Evolutionary conservation across 2,113 vertebrate species (phyloP), one percentile per base, ranked within the genome.

Genomic region (Xyliphius kryptos): DNA sequence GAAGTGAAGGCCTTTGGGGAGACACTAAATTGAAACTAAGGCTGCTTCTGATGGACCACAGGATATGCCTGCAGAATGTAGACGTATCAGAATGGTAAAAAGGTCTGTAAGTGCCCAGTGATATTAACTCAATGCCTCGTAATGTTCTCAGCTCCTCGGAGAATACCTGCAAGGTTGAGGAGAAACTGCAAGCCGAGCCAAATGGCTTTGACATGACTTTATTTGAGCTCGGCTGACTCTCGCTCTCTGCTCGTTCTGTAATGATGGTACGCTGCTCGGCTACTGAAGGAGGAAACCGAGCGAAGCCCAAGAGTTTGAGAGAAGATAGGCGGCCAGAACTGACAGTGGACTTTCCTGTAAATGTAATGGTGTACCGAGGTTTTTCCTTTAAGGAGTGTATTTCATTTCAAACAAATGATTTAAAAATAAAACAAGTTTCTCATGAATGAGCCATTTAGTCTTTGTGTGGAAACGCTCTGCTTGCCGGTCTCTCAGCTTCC

Each of bases 121-220:
- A 92, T 91, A 89, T 89, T 88, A 89, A 91, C 82, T 88, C 88
- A 91, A 91, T 86, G 84, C 86, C 86, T 92, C 91, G 92, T 92
- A 95, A 96, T 91, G 91, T 88, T 91, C 88, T 89, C 81, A 70
- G 81, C 74, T 82, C 92, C 92, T 81, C 50, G 71, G 92, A 90
- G 92, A 88, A 88, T 80, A 80, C 84, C 85, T 86, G 88, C 87
- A 86, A 88, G 86, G 79, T 81, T 81, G 83, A 88, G 87, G 86
- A 85, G 85, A 86, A 84, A 87, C 87, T 87, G 83, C 91, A 91
- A 89, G 91, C 94, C 92, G 89, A 91, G 84, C 75, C 83, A 87
- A 90, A 95, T 97, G 93, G 90, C 92, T 96, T 96, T 97, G 91
- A 95, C 91, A 96, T 92, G 91, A 95, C 90, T 88, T 90, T 88